Percentiles rank a stretch among this genome's conserved stretches.
Conservation (phyloP, 2,113 vertebrate genomes). For the Microtus pennsylvanicus region DNA sequence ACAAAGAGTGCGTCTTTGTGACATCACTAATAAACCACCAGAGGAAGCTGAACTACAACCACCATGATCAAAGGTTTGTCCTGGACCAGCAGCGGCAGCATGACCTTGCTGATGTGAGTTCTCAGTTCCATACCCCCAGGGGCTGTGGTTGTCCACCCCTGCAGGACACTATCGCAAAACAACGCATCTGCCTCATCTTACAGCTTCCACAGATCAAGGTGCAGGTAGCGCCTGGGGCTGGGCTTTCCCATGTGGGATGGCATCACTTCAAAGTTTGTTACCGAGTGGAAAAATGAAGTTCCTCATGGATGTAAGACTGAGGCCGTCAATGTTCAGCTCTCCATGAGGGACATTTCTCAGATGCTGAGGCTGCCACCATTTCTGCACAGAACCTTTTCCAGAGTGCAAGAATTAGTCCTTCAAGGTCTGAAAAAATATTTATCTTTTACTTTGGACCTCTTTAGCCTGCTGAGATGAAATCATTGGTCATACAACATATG, state of each 20-base stretch:
- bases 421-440: background rate
- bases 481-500: background rate
- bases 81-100: background rate
- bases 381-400: background rate
- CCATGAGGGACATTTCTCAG: background rate
- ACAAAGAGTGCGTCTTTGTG: background rate
- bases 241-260: background rate
- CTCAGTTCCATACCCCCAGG: background rate
- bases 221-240: background rate
- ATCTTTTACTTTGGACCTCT: conserved; percentile 33
- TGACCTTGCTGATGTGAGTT: background rate
- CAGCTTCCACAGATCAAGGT: background rate
- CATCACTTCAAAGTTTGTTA: background rate
- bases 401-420: background rate
- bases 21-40: background rate
- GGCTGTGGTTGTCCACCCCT: background rate
- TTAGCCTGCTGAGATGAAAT: background rate
- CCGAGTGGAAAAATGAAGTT: background rate
- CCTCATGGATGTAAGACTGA: background rate
- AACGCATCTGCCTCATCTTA: background rate
- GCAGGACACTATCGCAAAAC: background rate
- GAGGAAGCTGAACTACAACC: background rate
- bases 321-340: background rate
- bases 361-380: background rate
- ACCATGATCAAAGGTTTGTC: background rate